These are phyloP conservation scores for Drosophila nr. perissopoda DNA, from an alignment of 2,888 invertebrate species.

Conservation along the genomic window DNA sequence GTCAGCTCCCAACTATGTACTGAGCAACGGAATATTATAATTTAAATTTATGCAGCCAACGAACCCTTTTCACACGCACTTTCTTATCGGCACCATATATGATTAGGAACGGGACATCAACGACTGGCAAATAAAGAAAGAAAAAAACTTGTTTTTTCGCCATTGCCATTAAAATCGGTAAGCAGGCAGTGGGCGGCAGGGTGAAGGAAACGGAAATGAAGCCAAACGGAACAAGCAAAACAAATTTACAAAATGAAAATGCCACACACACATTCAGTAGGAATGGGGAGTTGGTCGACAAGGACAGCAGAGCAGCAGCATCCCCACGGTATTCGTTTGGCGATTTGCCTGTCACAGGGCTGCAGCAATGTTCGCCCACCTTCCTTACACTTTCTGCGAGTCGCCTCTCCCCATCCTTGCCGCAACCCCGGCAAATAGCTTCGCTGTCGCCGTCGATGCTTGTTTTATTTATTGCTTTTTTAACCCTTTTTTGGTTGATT, in stretches of 20 bases:
- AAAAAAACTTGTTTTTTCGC: constrained; percentile 33
- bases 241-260: constrained; percentile 81
- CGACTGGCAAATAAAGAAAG: constrained; percentile 43
- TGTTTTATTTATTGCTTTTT: constrained; percentile 85
- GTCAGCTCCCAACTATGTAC: constrained; percentile 36
- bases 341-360: constrained; percentile 78
- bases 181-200: constrained; percentile 16
- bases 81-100: constrained; percentile 76
- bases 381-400: neutral
- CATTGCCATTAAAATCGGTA: constrained; percentile 49
- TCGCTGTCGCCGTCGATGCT: constrained; percentile 81
- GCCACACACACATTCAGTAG: constrained; percentile 41
- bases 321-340: constrained; percentile 78
- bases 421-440: constrained; percentile 78
- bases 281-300: constrained; percentile 15
- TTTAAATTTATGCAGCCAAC: constrained; percentile 80
- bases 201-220: constrained; percentile 74
- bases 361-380: constrained; percentile 30
- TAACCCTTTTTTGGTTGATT: constrained; percentile 81
- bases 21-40: constrained; percentile 71
- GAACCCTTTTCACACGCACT: constrained; percentile 78
- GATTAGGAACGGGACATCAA: constrained; percentile 55
- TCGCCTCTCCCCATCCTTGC: neutral
- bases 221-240: constrained; percentile 80
- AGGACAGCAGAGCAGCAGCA: constrained; percentile 51